These are phyloP conservation scores for Lophura nycthemera DNA, from an alignment of 2,113 vertebrate genomes.

Conservation along the genomic window DNA sequence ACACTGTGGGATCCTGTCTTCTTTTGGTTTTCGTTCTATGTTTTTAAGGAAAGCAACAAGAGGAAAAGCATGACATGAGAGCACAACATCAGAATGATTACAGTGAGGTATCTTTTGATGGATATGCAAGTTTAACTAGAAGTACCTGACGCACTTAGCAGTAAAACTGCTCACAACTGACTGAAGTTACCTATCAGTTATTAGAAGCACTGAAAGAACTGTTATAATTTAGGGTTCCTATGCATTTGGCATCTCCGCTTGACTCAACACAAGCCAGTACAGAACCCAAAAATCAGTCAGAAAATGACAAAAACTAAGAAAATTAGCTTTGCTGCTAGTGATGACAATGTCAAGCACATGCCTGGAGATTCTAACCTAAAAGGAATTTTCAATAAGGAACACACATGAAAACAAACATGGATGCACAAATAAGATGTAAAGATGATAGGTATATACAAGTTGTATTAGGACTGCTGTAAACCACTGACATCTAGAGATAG, in stretches of 20 bases:
- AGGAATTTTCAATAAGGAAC: not conserved
- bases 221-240: not conserved
- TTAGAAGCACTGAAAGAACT: not conserved
- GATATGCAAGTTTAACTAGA: not conserved
- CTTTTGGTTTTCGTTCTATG: not conserved
- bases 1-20: not conserved
- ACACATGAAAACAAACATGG: not conserved
- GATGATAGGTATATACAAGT: not conserved
- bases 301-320: not conserved
- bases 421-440: not conserved
- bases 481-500: constrained; percentile 69
- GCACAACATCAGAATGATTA: not conserved
- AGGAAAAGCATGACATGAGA: not conserved
- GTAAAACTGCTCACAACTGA: not conserved
- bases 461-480: constrained; percentile 53
- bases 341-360: not conserved
- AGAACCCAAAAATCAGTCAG: not conserved
- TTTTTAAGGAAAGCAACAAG: not conserved
- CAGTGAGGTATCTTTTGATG: not conserved
- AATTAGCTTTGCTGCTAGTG: not conserved
- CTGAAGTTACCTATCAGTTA: not conserved
- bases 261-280: not conserved
- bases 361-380: not conserved
- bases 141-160: not conserved
- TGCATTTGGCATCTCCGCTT: not conserved